These are phyloP conservation scores for Drosophila putrida DNA, from an alignment of 2,888 invertebrate genomes.

Conservation along the genomic window DNA sequence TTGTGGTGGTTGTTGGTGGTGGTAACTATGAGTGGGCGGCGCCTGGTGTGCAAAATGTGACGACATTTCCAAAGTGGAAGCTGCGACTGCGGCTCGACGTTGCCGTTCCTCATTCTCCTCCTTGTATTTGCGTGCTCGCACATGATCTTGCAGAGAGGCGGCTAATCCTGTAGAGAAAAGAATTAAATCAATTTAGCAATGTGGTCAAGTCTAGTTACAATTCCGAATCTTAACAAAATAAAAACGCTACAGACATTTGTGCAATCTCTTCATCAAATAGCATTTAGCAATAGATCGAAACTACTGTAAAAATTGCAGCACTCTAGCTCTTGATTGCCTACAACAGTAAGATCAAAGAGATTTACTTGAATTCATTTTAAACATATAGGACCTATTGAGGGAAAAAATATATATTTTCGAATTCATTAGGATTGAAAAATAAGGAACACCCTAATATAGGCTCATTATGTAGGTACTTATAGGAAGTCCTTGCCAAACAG, in stretches of 20 bases:
- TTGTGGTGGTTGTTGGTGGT: conserved; percentile 45
- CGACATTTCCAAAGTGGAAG: conserved; percentile 56
- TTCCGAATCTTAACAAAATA: not conserved
- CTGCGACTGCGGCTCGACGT: conserved; percentile 81
- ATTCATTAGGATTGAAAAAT: no score
- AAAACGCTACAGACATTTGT: not conserved
- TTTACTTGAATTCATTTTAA: no score
- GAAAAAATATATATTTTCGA: no score
- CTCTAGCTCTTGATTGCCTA: no score
- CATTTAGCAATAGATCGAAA: no score
- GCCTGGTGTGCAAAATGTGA: conserved; percentile 65
- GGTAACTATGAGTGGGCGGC: conserved; percentile 67
- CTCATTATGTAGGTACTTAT: no score
- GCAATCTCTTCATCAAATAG: no score
- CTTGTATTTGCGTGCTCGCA: conserved; percentile 89
- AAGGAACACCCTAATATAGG: no score
- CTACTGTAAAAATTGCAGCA: no score
- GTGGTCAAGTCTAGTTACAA: conserved; percentile 12
- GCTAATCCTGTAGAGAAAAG: conserved; percentile 88
- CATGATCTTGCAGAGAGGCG: conserved; percentile 92
- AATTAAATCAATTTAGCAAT: conserved; percentile 3
- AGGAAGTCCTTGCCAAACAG: no score
- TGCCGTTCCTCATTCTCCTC: conserved; percentile 86
- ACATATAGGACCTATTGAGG: no score
- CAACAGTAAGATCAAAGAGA: no score